Conservation (phyloP, 2,113 vertebrate genomes). For the Paralichthys olivaceus region DNA sequence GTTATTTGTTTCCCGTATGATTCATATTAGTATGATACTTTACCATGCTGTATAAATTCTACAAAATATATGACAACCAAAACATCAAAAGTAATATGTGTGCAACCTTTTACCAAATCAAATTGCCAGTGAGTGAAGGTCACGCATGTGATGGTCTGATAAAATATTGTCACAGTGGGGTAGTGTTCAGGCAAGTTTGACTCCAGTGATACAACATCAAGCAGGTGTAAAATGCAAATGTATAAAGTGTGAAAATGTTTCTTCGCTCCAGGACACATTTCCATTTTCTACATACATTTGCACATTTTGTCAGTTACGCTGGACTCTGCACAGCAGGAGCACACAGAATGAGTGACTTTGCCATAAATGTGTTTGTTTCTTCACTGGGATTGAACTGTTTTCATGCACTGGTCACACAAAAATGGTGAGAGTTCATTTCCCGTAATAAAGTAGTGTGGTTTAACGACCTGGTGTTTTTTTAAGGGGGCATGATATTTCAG, state of each 20-base stretch:
- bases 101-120: not conserved
- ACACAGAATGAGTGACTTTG: not conserved
- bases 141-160: not conserved
- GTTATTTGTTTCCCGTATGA: not conserved
- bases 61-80: not conserved
- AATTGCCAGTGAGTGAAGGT: not conserved
- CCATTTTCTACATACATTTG: not conserved
- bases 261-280: not conserved
- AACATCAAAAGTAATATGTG: not conserved
- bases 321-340: not conserved
- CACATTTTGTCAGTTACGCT: conserved; percentile 5
- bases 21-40: not conserved
- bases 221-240: conserved; percentile 19
- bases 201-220: not conserved
- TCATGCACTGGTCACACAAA: not conserved
- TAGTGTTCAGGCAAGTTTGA: not conserved
- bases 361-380: not conserved
- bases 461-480: no score
- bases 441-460: not conserved
- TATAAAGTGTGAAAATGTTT: conserved; percentile 28
- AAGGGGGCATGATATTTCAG: not conserved
- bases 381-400: not conserved
- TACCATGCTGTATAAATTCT: no score
- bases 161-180: not conserved
- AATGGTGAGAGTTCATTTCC: not conserved